Evolutionary conservation across 2,888 invertebrate genomes (phyloP), one percentile per base, ranked within the genome.

Genomic region (Gymnosoma rotundatum): DNA sequence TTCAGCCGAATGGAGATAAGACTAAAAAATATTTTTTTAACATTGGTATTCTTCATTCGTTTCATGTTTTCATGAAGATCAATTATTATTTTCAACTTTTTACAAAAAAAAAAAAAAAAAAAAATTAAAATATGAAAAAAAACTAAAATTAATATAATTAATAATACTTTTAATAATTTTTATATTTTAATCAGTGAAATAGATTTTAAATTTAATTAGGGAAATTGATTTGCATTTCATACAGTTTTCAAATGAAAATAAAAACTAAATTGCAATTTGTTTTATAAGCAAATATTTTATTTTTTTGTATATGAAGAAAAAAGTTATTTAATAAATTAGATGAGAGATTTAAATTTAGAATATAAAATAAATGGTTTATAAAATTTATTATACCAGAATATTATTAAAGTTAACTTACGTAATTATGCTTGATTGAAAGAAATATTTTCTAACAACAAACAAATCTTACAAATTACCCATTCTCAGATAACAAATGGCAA

Each of bases 1-100:
- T 21, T 12, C 50, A 12, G 25, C 36, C 18, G 18, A 66, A 16
- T 64, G 50, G 38, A 66, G 83, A 83, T 83, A 83, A 83, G 83
- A 20, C 42, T 18, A 60, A 1, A 38, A 38, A 73, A 67, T 48
- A 52, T 63, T 69, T 69, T 18, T 64, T 54, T 25, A 61, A 36
- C 8, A 64, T 69, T 63, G 50, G 20, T 60, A 63, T 79, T 70
- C 7, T 79, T 70, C 7, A 66, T 67, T 36, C 21, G 61, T 66
- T 56, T 67, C 38, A 50, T 42, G 16, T 48, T 67, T 61, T 56
- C 18, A 67, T 61, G 42, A 78, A 61, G 67, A 67, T 83, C 66
- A 73, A 67, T 73, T 73, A 56, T 10, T 48, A 60, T 56, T 25
- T 78, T 48, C 6, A 64, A 61, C 2, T 42, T 36, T 50, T 67